Base-by-base conservation (phyloP, 2,797 vertebrate genomes). In the Halcyon badia region DNA sequence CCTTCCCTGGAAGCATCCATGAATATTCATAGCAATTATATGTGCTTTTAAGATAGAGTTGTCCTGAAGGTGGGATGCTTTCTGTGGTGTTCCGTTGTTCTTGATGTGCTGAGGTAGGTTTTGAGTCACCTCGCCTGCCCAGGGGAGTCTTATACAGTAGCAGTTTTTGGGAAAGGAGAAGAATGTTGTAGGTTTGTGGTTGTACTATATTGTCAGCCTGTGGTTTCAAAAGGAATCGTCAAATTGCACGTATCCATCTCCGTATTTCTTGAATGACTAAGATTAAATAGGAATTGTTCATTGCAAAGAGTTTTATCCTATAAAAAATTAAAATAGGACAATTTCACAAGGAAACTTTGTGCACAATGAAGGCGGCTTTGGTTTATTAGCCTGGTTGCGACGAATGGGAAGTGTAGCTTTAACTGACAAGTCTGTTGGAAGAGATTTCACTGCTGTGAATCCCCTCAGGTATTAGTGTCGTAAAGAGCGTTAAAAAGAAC, bases 401-500 rank as follows among this genome's bases (percentile, higher is more conserved):
- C 76, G 69, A 91, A 70, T 51, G 31, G 54, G 20, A 84, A 86
- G 28, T 6, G 8, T 28, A 46, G 70, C 51, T 93, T 82, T 60
- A 66, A 62, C 60, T 82, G 87, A 48, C 64, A 46, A 80, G 37
- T 28, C 37, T 86, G 35, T 44, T 76, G 11, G 79, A 82, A 88
- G 70, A 88, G 54, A 84, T 91, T 65, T 58, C 70, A 46, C 66
- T 90, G 51, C 76, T 2, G 0, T 61, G 90, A 91, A 87, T 91
- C 65, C 85, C 54, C 70, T 82, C 80, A 94, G 95, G 87, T 91
- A 60, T 86, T 90, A 26, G 14, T 76, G 70, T 75, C 90, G 62
- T 42, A 44, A 52, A 66, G 51, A 82, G 83, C 52, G 41, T 49
- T 58, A 58, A 77, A 86, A 70, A 73, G 46, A 90, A 42, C 80